Percentiles rank a stretch among this genome's conserved stretches.
Evolutionary conservation across 2,888 invertebrate genomes (phyloP).

Genomic region (Chaitophorus viminalis): DNA sequence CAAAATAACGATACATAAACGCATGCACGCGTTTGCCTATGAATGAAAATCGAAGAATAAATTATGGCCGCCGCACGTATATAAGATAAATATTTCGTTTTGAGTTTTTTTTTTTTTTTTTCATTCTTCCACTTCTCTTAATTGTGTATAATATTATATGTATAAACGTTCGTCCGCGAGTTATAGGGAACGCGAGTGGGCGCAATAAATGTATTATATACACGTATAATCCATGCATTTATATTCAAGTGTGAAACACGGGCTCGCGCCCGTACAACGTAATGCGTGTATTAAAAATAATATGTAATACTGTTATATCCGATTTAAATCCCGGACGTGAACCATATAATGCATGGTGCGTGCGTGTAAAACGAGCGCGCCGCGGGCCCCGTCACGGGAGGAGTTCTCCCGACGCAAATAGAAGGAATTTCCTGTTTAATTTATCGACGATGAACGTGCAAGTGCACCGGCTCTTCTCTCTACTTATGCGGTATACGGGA

Average conservation of each 20-base stretch:
- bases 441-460: conserved; percentile 14
- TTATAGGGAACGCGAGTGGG: neutral
- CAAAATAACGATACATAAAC: too few relatives aligned
- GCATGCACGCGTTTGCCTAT: too few relatives aligned
- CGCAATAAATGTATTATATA: neutral
- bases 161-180: too few relatives aligned
- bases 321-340: conserved; percentile 30
- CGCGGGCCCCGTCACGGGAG: neutral
- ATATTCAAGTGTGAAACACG: conserved; percentile 25
- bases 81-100: too few relatives aligned
- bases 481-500: too few relatives aligned
- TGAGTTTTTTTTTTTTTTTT: too few relatives aligned
- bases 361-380: neutral
- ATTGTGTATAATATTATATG: too few relatives aligned
- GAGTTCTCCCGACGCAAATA: neutral
- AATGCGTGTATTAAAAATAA: neutral
- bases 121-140: neutral
- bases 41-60: too few relatives aligned
- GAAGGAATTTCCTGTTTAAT: conserved; percentile 8
- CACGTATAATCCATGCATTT: conserved; percentile 13
- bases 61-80: too few relatives aligned
- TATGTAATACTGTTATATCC: neutral
- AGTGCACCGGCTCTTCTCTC: neutral
- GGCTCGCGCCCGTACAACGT: neutral
- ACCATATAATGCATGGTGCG: neutral